Evolutionary conservation across 2,888 invertebrate genomes (phyloP).

Genomic region (Ichneumoninae sp.): DNA sequence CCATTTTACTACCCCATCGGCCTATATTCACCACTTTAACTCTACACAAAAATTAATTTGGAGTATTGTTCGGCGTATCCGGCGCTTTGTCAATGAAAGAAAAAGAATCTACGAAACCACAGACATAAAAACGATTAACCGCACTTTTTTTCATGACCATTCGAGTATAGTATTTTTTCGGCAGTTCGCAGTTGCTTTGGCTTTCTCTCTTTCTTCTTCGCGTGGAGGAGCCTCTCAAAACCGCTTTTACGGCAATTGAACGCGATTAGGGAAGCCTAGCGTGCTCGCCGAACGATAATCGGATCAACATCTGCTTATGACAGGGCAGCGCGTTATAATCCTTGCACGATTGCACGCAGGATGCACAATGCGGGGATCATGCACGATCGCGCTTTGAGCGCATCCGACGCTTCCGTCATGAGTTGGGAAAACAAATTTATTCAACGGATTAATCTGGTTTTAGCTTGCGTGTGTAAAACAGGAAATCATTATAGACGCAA

Average conservation of each 20-base stretch:
- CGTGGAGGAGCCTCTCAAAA: constrained; percentile 65
- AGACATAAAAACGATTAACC: constrained; percentile 49
- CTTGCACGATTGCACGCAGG: constrained; percentile 65
- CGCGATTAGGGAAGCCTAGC: constrained; percentile 78
- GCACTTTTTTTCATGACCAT: constrained; percentile 47
- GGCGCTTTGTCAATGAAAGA: constrained; percentile 34
- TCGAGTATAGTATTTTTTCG: constrained; percentile 56
- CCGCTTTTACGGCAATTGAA: constrained; percentile 83
- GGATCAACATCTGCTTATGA: constrained; percentile 83
- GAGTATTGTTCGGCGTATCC: constrained; percentile 19
- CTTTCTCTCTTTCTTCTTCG: constrained; percentile 42
- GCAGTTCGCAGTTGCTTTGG: constrained; percentile 47
- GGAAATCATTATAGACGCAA: neutral
- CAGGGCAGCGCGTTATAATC: constrained; percentile 79
- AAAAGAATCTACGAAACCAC: constrained; percentile 35
- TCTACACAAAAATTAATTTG: constrained; percentile 29
- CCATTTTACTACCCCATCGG: no score
- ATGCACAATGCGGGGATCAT: constrained; percentile 63
- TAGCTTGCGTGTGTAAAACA: neutral
- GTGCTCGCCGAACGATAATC: constrained; percentile 73
- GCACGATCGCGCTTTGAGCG: constrained; percentile 54
- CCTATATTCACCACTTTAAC: neutral
- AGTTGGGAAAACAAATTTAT: constrained; percentile 22
- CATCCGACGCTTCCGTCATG: constrained; percentile 24
- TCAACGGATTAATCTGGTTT: neutral